Conservation (phyloP, 2,888 invertebrate genomes). For the Stramonita haemastoma region DNA sequence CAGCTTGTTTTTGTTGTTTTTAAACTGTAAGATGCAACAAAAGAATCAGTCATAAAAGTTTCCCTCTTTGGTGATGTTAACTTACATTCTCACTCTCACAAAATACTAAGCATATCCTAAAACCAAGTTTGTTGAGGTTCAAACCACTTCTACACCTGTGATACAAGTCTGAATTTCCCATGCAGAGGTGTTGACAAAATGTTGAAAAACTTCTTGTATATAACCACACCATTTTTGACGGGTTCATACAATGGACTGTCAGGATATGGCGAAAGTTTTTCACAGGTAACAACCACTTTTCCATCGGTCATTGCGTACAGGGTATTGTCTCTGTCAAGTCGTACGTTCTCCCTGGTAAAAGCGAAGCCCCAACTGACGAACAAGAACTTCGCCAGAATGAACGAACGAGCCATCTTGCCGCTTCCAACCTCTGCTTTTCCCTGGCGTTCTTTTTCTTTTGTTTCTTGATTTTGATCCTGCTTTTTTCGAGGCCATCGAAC, state of each 20-base stretch:
- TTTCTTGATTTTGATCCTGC: slow-evolving; percentile 61
- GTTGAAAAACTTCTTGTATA: slow-evolving; percentile 90
- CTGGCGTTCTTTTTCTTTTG: slow-evolving; percentile 56
- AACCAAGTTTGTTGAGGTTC: background rate
- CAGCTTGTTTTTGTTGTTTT: no score
- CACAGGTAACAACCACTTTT: slow-evolving; percentile 88
- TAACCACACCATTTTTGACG: slow-evolving; percentile 82
- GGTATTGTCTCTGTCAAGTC: slow-evolving; percentile 83
- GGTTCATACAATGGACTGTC: slow-evolving; percentile 85
- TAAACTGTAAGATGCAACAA: no score
- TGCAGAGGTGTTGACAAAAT: slow-evolving; percentile 88
- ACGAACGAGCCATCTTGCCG: slow-evolving; percentile 73
- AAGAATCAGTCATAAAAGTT: no score
- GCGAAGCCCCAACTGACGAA: slow-evolving; percentile 69
- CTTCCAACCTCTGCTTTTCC: slow-evolving; percentile 66
- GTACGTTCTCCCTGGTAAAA: slow-evolving; percentile 77
- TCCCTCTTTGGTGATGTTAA: no score
- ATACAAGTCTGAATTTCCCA: slow-evolving; percentile 86
- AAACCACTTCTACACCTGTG: slow-evolving; percentile 36
- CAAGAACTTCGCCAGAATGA: slow-evolving; percentile 71
- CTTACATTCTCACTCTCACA: no score
- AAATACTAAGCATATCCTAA: no score
- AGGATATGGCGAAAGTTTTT: slow-evolving; percentile 88
- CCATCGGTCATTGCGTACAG: slow-evolving; percentile 89
- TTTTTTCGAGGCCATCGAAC: slow-evolving; percentile 63